Conservation (phyloP, 2,797 vertebrate species). For the Hipposideros larvatus region DNA sequence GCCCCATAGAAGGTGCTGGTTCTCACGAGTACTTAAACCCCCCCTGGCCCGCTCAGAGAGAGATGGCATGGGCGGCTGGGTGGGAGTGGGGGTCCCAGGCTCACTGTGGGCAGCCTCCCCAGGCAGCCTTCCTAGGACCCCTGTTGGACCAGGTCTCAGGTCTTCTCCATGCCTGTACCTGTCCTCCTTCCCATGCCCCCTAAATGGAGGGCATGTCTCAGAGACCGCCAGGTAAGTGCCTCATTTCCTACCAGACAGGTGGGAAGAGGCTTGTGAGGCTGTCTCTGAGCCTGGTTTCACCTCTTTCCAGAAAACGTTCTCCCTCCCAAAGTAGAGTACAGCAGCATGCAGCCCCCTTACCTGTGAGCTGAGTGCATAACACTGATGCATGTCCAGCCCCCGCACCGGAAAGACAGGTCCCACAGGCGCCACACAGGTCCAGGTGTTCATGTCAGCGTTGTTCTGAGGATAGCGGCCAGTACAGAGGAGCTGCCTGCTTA, state of each 20-base stretch:
- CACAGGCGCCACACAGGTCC: fast-evolving
- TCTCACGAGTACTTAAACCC: fast-evolving
- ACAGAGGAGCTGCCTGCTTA: neutral
- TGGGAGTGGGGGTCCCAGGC: no score
- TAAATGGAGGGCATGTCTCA: fast-evolving
- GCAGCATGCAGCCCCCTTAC: neutral
- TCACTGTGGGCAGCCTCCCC: neutral
- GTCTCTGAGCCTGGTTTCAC: neutral
- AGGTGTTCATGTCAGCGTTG: fast-evolving
- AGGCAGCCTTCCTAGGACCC: neutral
- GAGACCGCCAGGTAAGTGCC: neutral
- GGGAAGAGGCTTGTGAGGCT: neutral
- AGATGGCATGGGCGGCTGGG: fast-evolving
- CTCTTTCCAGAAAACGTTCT: neutral
- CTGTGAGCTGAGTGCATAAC: fast-evolving
- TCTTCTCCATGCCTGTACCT: neutral
- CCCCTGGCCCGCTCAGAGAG: fast-evolving
- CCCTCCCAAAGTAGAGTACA: neutral
- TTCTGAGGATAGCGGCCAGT: fast-evolving
- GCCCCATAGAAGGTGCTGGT: neutral
- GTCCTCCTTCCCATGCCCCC: neutral
- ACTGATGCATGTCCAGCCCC: neutral
- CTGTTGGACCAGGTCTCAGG: neutral
- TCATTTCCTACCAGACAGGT: neutral
- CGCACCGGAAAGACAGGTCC: neutral